A percentile compares a stretch with the other conserved stretches of the same genome.
Conservation (phyloP, 2,888 invertebrate species). For the Cheilosia grossa region DNA sequence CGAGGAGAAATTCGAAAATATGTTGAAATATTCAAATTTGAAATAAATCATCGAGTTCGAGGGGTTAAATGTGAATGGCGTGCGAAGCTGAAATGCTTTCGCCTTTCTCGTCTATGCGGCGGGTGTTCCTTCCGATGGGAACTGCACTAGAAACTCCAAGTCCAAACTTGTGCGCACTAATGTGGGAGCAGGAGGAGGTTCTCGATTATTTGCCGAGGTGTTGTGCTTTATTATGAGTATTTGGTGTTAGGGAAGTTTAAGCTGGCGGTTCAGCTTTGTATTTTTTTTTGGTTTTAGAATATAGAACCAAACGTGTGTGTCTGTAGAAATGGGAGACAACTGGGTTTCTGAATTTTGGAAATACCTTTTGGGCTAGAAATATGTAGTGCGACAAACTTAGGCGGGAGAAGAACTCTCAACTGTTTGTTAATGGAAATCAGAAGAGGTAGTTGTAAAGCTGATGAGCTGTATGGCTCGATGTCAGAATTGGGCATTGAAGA, state of each 20-base stretch:
- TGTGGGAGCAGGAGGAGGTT: background rate
- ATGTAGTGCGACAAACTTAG: too few relatives aligned
- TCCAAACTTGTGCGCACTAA: slow-evolving; percentile 20
- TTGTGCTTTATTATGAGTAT: background rate
- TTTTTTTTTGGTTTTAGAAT: background rate
- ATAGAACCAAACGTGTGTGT: too few relatives aligned
- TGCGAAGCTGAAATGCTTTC: slow-evolving; percentile 63
- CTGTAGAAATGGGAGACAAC: too few relatives aligned
- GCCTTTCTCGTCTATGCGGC: slow-evolving; percentile 9
- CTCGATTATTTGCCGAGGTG: background rate
- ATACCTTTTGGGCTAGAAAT: too few relatives aligned
- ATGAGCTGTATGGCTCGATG: too few relatives aligned
- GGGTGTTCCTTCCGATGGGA: slow-evolving; percentile 22
- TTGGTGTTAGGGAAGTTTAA: background rate
- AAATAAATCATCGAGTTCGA: slow-evolving; percentile 70
- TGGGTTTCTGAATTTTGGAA: too few relatives aligned
- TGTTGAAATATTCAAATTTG: slow-evolving; percentile 75
- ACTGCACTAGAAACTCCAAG: slow-evolving; percentile 32
- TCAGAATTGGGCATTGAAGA: too few relatives aligned
- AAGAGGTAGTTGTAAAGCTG: too few relatives aligned
- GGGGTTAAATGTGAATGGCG: slow-evolving; percentile 70
- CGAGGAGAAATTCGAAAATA: slow-evolving; percentile 68
- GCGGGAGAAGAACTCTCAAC: too few relatives aligned
- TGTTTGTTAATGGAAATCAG: too few relatives aligned
- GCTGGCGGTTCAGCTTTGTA: slow-evolving; percentile 29